phyloP scores from a whole-genome alignment of 2,113 vertebrate species.

The Corvus hawaiiensis region DNA sequence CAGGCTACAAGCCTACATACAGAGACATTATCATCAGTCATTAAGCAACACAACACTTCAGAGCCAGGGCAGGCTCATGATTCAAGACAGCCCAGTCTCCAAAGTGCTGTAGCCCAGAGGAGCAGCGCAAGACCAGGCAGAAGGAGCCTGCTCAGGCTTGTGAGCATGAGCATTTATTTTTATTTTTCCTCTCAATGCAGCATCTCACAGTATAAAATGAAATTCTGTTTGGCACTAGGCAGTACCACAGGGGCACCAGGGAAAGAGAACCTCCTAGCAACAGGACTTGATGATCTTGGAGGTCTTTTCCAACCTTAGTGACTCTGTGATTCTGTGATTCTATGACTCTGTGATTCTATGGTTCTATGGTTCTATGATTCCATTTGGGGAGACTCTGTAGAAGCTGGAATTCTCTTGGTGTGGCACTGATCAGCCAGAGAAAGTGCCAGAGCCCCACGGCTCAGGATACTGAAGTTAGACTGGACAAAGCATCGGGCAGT shows the following conservation, averaged over 20 bases:
- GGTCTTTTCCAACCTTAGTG: neutral
- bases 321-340: neutral
- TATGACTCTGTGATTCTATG: rapidly evolving
- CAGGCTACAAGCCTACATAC: neutral
- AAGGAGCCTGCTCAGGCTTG: neutral
- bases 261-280: neutral
- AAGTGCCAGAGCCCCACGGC: neutral
- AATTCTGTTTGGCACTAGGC: neutral
- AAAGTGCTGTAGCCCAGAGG: neutral
- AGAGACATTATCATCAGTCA: constrained; percentile 37
- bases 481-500: neutral
- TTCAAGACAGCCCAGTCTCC: neutral
- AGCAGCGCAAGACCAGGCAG: rapidly evolving
- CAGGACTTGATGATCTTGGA: neutral
- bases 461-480: neutral
- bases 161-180: neutral
- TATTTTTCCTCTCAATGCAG: neutral
- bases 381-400: neutral
- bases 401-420: neutral
- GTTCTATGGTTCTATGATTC: neutral
- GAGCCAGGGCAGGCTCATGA: constrained; percentile 1
- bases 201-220: neutral
- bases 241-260: neutral
- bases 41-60: constrained; percentile 10
- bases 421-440: neutral